Evolutionary conservation across 2,797 vertebrate genomes (phyloP).

Genomic region (Rallus crepitans): DNA sequence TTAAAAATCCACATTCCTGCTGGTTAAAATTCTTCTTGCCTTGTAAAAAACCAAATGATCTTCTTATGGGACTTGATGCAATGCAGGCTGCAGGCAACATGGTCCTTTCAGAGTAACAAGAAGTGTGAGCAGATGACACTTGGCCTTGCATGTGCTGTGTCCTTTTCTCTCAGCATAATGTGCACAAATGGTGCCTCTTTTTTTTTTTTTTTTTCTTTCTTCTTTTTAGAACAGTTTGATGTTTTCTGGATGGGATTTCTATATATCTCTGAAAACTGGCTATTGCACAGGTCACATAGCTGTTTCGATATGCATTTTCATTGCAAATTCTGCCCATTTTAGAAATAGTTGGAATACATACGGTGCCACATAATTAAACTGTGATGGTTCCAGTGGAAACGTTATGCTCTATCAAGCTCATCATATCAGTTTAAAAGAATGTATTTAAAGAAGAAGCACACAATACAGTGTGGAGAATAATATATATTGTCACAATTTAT

Average conservation of each 20-base stretch:
- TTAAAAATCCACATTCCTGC: not conserved
- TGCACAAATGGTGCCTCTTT: not conserved
- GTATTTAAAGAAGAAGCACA: not conserved
- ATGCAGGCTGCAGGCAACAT: not conserved
- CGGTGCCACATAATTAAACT: not conserved
- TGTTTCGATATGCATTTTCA: constrained; percentile 15
- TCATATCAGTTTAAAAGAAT: not conserved
- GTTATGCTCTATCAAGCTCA: not conserved
- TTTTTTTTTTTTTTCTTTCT: no score
- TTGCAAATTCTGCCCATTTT: constrained; percentile 17
- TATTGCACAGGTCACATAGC: not conserved
- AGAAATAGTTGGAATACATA: not conserved
- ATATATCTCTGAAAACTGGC: not conserved
- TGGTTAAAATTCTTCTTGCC: not conserved
- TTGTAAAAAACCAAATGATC: not conserved
- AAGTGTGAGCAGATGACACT: not conserved
- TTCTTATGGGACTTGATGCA: rapidly evolving
- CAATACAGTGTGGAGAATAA: not conserved
- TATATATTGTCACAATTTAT: not conserved
- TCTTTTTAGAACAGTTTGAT: not conserved
- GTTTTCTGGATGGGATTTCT: not conserved
- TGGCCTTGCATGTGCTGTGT: not conserved
- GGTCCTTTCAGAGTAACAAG: not conserved
- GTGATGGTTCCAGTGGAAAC: not conserved
- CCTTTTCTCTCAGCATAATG: not conserved